These are phyloP conservation scores for Zoanthus solanderi DNA, from an alignment of 92 coral and sea anemone species.

Conservation along the genomic window DNA sequence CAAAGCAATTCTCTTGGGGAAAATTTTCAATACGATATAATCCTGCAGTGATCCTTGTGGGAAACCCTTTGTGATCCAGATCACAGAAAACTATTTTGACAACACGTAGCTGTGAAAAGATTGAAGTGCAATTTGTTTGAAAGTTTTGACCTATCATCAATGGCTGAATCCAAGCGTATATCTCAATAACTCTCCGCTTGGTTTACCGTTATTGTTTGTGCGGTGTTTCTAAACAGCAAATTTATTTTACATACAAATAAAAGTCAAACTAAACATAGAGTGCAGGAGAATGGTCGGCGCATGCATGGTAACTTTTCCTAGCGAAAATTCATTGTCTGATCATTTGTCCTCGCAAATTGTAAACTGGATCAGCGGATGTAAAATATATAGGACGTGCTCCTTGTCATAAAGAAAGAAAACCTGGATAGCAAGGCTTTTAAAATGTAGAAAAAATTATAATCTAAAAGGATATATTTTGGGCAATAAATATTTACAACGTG, in stretches of 20 bases:
- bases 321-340: not conserved
- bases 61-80: slow-evolving; percentile 14
- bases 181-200: slow-evolving; percentile 7
- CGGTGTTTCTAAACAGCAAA: not conserved
- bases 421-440: too few species aligned
- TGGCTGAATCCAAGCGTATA: not conserved
- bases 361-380: too few species aligned
- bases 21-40: slow-evolving; percentile 18
- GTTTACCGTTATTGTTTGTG: not conserved
- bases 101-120: not conserved
- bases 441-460: too few species aligned
- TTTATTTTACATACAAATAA: not conserved
- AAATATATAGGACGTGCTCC: too few species aligned
- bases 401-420: too few species aligned
- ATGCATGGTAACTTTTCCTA: not conserved
- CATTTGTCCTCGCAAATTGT: not conserved
- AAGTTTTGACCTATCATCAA: slow-evolving; percentile 16
- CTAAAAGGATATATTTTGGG: too few species aligned
- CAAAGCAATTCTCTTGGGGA: slow-evolving; percentile 35
- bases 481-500: too few species aligned
- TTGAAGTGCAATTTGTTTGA: slow-evolving; percentile 9
- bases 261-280: not conserved
- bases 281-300: not conserved
- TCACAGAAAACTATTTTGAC: not conserved
- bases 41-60: not conserved